Base-by-base conservation (phyloP, 2,113 vertebrate species). In the Embiotoca jacksoni region DNA sequence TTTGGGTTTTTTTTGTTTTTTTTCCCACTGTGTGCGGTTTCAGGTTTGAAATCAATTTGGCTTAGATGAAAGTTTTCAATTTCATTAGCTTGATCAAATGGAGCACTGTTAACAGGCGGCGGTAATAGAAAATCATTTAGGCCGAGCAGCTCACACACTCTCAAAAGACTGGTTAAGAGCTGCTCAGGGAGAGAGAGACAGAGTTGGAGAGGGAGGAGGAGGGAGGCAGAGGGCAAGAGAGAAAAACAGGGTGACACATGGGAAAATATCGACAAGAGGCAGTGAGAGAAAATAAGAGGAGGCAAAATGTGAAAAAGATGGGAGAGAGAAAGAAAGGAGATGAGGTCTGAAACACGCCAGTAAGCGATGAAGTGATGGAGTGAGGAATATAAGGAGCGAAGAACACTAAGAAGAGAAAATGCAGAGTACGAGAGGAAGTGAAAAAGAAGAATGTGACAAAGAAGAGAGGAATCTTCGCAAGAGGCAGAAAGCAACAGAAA, bases 51-150 rank as follows among this genome's bases (percentile, higher is more conserved):
- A 94, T 94, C 93, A 92, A 94, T 95, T 93, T 93, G 87, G 85
- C 89, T 75, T 78, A 94, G 91, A 94, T 93, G 89, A 94, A 93
- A 92, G 92, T 94, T 95, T 94, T 94, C 91, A 92, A 92, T 94
- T 94, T 92, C 92, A 94, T 94, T 94, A 94, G 83, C 90, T 85
- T 88, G 88, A 91, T 94, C 93, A 94, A 94, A 94, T 92, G 90
- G 88, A 93, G 92, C 91, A 75, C 91, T 89, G 92, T 92, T 94
- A 94, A 94, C 92, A 92, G 89, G 82, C 87, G 47, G 77, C 85
- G 67, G 90, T 94, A 94, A 94, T 94, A 94, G 93, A 94, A 94
- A 94, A 93, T 93, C 89, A 90, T 93, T 93, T 93, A 89, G 78
- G 84, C 83, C 72, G 56, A 83, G 80, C 82, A 80, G 88, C 87